A percentile compares a stretch with the other conserved stretches of the same genome.
phyloP scores from a whole-genome alignment of 2,113 vertebrate genomes.

The Desmodus rotundus region DNA sequence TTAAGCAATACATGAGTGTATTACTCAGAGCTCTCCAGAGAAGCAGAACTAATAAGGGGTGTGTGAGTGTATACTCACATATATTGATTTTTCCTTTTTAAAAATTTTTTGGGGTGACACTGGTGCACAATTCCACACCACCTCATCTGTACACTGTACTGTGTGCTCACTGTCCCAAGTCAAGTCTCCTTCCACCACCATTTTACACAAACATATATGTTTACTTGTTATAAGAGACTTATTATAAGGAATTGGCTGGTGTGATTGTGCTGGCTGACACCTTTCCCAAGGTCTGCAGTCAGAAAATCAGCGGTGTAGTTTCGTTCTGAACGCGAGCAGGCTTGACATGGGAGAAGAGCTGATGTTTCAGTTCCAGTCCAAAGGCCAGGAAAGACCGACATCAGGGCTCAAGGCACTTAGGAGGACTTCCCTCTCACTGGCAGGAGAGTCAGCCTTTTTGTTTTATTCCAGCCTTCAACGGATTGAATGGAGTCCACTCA shows the following conservation, averaged over 20 bases:
- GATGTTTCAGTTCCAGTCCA: neutral
- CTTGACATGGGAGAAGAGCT: neutral
- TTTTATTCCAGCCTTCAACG: neutral
- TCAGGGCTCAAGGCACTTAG: neutral
- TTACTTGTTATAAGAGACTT: neutral
- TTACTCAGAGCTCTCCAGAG: slow-evolving; percentile 1
- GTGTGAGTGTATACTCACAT: neutral
- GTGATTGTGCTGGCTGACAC: neutral
- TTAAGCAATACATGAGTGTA: neutral
- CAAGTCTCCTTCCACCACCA: neutral
- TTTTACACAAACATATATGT: neutral
- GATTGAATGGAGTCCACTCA: neutral
- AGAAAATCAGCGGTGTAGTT: neutral
- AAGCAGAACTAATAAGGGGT: neutral
- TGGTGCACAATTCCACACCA: neutral
- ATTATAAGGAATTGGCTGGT: neutral
- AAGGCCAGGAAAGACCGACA: neutral
- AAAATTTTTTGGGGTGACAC: neutral
- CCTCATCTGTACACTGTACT: neutral
- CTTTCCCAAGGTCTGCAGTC: neutral
- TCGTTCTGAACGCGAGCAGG: neutral
- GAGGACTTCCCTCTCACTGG: neutral
- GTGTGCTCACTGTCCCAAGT: neutral
- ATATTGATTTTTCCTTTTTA: neutral
- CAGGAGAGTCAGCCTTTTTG: neutral